Percentiles rank a stretch among this genome's conserved stretches.
Evolutionary conservation across 64 coral and sea anemone genomes (phyloP).

Genomic region (Orbicella faveolata): DNA sequence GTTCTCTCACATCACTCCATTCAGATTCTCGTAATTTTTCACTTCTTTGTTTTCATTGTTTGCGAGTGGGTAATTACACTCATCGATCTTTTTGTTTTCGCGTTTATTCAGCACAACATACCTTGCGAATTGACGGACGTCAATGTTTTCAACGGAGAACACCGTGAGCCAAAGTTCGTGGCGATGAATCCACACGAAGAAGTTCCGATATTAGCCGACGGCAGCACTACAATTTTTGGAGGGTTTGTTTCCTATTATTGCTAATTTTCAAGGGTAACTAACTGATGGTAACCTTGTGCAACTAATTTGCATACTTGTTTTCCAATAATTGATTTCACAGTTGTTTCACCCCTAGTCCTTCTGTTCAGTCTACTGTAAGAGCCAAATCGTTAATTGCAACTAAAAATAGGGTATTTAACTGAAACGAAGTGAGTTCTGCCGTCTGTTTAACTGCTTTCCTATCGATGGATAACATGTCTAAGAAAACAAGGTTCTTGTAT

Average conservation of each 20-base stretch:
- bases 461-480: too few relatives aligned
- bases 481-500: too few relatives aligned
- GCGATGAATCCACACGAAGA: constrained; percentile 75
- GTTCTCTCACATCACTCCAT: too few relatives aligned
- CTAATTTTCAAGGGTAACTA: not conserved
- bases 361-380: not conserved
- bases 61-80: not conserved
- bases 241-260: constrained; percentile 55
- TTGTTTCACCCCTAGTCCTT: not conserved
- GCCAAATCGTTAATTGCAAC: not conserved
- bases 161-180: constrained; percentile 46
- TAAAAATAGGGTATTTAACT: not conserved
- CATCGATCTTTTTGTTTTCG: not conserved
- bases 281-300: not conserved
- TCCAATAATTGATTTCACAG: not conserved
- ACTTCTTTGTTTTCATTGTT: not conserved
- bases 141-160: constrained; percentile 68
- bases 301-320: constrained; percentile 3
- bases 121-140: constrained; percentile 63
- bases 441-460: too few relatives aligned
- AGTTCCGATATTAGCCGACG: constrained; percentile 73
- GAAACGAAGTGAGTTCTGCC: too few relatives aligned
- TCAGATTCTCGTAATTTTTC: not conserved
- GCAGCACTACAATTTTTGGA: constrained; percentile 57
- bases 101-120: constrained; percentile 68